phyloP scores from a whole-genome alignment of 2,113 vertebrate genomes.

The Struthidea cinerea region DNA sequence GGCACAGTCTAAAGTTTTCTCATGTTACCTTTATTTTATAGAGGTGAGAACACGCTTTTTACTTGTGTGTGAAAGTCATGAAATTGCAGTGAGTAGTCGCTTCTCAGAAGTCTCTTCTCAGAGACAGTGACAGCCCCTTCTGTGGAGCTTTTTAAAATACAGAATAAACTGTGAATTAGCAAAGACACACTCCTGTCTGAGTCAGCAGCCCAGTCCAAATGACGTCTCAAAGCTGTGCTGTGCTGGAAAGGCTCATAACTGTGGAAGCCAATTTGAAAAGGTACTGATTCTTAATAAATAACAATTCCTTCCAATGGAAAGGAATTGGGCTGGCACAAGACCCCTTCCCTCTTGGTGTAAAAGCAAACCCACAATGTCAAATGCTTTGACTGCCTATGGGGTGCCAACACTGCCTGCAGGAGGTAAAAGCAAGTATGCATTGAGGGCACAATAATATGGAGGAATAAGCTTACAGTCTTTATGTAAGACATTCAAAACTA shows the following conservation, averaged over 20 bases:
- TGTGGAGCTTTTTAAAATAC: not conserved
- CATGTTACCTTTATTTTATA: not conserved
- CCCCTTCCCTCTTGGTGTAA: not conserved
- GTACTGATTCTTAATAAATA: not conserved
- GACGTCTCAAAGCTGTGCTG: not conserved
- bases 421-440: not conserved
- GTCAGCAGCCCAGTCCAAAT: not conserved
- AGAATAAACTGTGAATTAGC: conserved; percentile 8
- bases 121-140: not conserved
- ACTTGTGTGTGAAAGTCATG: not conserved
- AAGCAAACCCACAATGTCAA: not conserved
- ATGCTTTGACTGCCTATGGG: not conserved
- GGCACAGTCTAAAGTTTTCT: not conserved
- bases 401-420: not conserved
- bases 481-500: not conserved
- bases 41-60: not conserved
- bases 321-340: not conserved
- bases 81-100: not conserved
- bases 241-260: not conserved
- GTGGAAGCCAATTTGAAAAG: not conserved
- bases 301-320: not conserved
- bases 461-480: not conserved
- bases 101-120: not conserved
- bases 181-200: not conserved
- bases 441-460: not conserved